A percentile compares a stretch with the other conserved stretches of the same genome.
phyloP scores from a whole-genome alignment of 2,797 vertebrate species.

The Capromys pilorides region DNA sequence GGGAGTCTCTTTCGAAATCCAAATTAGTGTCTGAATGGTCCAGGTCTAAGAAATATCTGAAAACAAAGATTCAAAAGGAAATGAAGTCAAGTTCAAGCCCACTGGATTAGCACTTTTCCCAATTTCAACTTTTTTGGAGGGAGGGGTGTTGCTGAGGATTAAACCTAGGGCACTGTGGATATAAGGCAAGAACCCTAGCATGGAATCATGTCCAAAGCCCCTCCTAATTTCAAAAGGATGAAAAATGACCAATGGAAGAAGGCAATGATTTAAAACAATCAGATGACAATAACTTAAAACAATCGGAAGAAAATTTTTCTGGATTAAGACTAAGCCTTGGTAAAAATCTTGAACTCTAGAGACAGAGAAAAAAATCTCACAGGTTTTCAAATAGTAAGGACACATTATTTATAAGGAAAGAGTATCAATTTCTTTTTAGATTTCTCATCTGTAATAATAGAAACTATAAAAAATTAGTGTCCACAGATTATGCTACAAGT shows the following conservation, averaged over 20 bases:
- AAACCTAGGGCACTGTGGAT: too few relatives aligned
- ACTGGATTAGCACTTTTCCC: not conserved
- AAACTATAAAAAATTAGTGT: slow-evolving; percentile 4
- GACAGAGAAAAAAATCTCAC: not conserved
- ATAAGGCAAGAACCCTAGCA: too few relatives aligned
- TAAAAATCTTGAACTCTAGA: slow-evolving; percentile 5
- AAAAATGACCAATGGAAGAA: not conserved
- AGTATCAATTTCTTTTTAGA: not conserved
- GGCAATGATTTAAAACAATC: not conserved
- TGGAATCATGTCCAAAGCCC: too few relatives aligned
- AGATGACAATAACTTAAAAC: slow-evolving; percentile 3
- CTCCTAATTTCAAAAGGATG: not conserved
- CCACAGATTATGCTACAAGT: not conserved
- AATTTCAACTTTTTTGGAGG: not conserved
- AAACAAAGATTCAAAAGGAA: not conserved
- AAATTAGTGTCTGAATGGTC: slow-evolving; percentile 32
- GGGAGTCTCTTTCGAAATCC: not conserved
- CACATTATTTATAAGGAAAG: not conserved
- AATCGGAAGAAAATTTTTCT: not conserved
- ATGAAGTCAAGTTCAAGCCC: not conserved
- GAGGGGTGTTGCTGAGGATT: too few relatives aligned
- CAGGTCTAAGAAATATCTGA: slow-evolving; percentile 29
- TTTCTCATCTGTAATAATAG: not conserved
- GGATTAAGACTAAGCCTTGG: slow-evolving; percentile 17
- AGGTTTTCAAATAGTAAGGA: not conserved